Percentiles rank a stretch among this genome's conserved stretches.
These are phyloP conservation scores for Lasioglossum calceatum DNA, from an alignment of 2,888 invertebrate genomes.

Conservation along the genomic window DNA sequence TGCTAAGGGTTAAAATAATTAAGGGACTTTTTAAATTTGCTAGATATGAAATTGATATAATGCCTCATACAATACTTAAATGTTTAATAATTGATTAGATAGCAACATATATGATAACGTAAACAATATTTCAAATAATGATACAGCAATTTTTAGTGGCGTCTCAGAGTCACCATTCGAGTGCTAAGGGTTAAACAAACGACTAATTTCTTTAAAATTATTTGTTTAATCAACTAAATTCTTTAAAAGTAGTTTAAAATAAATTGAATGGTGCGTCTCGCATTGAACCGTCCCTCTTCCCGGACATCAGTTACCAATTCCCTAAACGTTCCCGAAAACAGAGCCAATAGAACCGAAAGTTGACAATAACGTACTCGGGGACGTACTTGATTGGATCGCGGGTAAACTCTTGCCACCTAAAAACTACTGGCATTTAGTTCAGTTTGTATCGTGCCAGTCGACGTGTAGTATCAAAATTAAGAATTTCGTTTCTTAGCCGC, in stretches of 20 bases:
- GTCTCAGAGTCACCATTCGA: no score
- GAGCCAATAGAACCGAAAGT: conserved; percentile 49
- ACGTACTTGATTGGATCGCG: conserved; percentile 54
- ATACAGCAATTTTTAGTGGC: no score
- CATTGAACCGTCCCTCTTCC: neutral
- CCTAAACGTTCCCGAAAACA: conserved; percentile 34
- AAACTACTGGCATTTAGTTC: conserved; percentile 45
- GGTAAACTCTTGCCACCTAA: conserved; percentile 33
- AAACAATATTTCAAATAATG: no score
- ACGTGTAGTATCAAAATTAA: conserved; percentile 53
- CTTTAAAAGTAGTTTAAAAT: no score
- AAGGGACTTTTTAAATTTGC: no score
- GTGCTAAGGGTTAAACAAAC: neutral
- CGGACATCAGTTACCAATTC: conserved; percentile 42
- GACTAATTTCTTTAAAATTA: neutral
- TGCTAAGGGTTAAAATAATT: neutral
- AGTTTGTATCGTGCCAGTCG: conserved; percentile 59
- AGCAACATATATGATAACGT: no score
- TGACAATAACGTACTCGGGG: conserved; percentile 42
- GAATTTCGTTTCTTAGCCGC: conserved; percentile 38
- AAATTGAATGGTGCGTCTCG: neutral
- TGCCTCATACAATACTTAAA: no score
- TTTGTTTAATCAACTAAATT: no score
- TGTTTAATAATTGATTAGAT: no score
- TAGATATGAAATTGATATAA: no score